Evolutionary conservation across 2,797 vertebrate species (phyloP), one percentile per base, ranked within the genome.

Genomic region (Pangasius macronema): DNA sequence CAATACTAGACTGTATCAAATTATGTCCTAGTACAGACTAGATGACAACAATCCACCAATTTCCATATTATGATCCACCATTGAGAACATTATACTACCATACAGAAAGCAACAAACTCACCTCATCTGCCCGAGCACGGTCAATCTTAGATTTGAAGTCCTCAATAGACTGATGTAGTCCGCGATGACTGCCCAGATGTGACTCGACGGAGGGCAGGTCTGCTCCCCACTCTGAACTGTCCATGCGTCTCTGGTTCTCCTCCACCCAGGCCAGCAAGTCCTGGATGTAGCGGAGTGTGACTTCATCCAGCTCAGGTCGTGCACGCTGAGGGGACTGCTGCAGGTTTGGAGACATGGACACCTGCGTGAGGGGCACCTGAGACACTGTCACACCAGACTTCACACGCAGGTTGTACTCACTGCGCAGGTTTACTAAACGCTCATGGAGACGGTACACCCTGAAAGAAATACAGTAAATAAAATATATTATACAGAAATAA

Each of bases 361-460:
- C 36, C 65, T 88, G 89, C 14, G 83, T 53, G 63, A 89, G 67
- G 46, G 89, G 73, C 73, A 87, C 70, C 83, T 94, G 93, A 9
- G 92, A 89, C 90, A 95, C 91, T 95, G 95, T 95, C 3, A 96
- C 93, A 0, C 97, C 96, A 0, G 97, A 97, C 92, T 97, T 98
- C 82, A 99, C 94, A 3, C 97, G 96, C 72, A 99, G 95, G 94
- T 97, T 98, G 94, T 97, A 98, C 92, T 99, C 98, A 0, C 98
- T 98, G 24, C 97, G 97, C 85, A 98, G 95, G 92, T 98, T 97
- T 27, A 99, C 98, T 82, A 99, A 95, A 13, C 97, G 96, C 94
- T 99, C 98, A 0, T 99, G 98, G 53, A 99, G 96, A 63, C 96
- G 98, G 89, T 98, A 99, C 0, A 99, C 98, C 83, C 98, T 98